Conservation (phyloP, 2,113 vertebrate species). For the Corythoichthys intestinalis region DNA sequence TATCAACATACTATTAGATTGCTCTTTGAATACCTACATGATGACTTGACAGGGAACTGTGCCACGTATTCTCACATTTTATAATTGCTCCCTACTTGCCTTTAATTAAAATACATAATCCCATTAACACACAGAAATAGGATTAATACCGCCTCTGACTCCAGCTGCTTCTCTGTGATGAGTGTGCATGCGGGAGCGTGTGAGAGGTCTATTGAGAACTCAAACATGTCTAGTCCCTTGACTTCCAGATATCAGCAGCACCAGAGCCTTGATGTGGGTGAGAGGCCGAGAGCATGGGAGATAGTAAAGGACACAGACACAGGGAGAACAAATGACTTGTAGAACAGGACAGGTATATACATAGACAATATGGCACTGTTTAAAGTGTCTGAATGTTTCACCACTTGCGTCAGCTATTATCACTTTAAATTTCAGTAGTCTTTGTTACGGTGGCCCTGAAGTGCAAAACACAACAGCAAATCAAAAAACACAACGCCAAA, state of each 20-base stretch:
- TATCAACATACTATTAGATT: slow-evolving; percentile 29
- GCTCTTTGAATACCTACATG: slow-evolving; percentile 43
- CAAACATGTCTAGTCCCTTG: slow-evolving; percentile 43
- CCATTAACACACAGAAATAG: slow-evolving; percentile 73
- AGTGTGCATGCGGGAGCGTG: slow-evolving; percentile 20
- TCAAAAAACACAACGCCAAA: no score
- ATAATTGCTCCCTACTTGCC: slow-evolving; percentile 69
- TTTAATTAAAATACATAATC: slow-evolving; percentile 77
- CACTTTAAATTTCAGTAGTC: neutral
- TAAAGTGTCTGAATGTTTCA: neutral
- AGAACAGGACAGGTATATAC: neutral
- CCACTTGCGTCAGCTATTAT: neutral
- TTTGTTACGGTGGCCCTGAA: neutral
- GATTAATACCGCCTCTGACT: slow-evolving; percentile 70
- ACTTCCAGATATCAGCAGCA: slow-evolving; percentile 50
- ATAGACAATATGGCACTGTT: neutral
- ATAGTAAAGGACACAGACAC: slow-evolving; percentile 9
- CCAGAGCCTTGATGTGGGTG: slow-evolving; percentile 43
- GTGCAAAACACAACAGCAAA: no score
- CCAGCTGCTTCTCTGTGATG: slow-evolving; percentile 61
- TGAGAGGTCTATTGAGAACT: slow-evolving; percentile 7
- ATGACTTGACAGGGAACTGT: slow-evolving; percentile 56
- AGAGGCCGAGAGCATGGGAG: slow-evolving; percentile 21
- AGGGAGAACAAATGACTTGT: slow-evolving; percentile 1
- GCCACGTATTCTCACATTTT: slow-evolving; percentile 59